These are phyloP conservation scores for Plestiodon gilberti DNA, from an alignment of 2,113 vertebrate species.

Conservation along the genomic window DNA sequence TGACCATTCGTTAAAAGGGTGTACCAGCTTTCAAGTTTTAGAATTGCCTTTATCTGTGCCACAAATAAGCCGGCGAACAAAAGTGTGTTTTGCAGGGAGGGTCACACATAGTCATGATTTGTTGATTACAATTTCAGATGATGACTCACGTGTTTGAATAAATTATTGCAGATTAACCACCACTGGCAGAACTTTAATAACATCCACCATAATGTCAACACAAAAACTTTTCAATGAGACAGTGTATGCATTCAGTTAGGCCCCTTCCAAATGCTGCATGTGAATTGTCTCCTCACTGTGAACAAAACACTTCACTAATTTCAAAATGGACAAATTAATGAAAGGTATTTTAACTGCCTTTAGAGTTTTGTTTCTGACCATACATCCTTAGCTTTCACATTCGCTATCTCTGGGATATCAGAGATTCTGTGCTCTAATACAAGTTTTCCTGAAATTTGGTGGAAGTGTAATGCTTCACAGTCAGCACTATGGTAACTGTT, in stretches of 20 bases:
- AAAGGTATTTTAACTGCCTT: neutral
- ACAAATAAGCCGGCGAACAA: neutral
- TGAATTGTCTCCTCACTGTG: neutral
- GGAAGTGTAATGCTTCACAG: neutral
- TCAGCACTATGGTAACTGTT: too few relatives aligned
- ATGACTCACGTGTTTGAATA: neutral
- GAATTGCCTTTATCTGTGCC: neutral
- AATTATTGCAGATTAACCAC: neutral
- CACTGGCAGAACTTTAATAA: neutral
- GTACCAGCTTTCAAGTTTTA: neutral
- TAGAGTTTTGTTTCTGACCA: neutral
- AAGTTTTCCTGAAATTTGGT: neutral
- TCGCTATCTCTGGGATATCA: neutral
- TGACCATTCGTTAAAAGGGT: neutral
- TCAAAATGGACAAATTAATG: neutral
- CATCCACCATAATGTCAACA: neutral
- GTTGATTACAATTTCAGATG: neutral
- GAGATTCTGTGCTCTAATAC: neutral
- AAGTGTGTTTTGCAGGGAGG: neutral
- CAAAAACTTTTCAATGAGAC: neutral
- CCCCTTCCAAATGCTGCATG: neutral
- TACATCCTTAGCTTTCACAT: neutral
- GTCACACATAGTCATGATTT: neutral
- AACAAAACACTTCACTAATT: neutral
- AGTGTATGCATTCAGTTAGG: neutral